Evolutionary conservation across 2,888 invertebrate species (phyloP), one percentile per base, ranked within the genome.

Genomic region (Idaea dimidiata): DNA sequence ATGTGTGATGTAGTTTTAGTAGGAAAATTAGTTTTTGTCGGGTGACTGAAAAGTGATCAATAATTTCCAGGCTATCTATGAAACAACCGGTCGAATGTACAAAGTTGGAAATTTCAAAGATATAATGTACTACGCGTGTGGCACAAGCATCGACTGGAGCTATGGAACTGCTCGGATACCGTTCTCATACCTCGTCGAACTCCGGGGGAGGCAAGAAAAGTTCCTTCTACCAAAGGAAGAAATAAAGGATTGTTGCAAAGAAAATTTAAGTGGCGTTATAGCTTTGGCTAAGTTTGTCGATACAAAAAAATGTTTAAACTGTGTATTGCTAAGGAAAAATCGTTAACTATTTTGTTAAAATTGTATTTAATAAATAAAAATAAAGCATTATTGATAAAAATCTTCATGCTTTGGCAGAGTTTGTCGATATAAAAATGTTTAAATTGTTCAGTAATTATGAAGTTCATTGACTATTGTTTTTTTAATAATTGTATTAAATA

Each of bases 131-230:
- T 78, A 76, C 58, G 91, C 92, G 0, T 75, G 80, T 58, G 92
- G 92, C 0, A 91, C 91, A 0, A 92, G 92, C 66, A 88, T 91
- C 33, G 92, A 92, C 68, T 92, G 92, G 91, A 90, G 90, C 66
- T 91, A 92, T 59, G 90, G 89, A 6, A 82, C 84, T 2, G 91
- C 89, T 16, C 82, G 76, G 2, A 89, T 92, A 32, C 92, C 91
- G 0, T 92, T 83, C 71, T 86, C 92, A 0, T 92, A 91, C 62
- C 85, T 92, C 24, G 66, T 91, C 8, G 92, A 92, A 67, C 65
- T 92, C 54, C 81, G 88, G 64, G 84, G 89, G 66, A 90, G 87
- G 65, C 78, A 84, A 55, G 79, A 86, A 65, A 83, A 82, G 60
- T 92, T 92, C 62, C 17, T 83, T 4, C 65, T 91, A 43, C 88